phyloP scores from a whole-genome alignment of 2,888 invertebrate genomes.

The Cetonia aurata region DNA sequence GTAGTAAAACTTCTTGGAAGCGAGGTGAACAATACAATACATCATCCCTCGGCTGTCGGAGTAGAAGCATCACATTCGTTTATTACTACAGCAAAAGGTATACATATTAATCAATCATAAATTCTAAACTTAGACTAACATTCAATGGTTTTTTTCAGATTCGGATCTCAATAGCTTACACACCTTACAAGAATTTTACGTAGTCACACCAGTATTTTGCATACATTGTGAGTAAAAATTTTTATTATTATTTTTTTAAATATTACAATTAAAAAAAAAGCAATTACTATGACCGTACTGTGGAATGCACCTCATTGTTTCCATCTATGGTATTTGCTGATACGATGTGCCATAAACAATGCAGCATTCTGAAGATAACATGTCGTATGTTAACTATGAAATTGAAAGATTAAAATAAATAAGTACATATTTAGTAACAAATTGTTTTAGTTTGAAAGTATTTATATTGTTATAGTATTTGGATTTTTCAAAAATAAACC shows the following conservation, averaged over 20 bases:
- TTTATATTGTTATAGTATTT: too few species aligned
- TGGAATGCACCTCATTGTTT: not conserved
- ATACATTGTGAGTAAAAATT: constrained; percentile 68
- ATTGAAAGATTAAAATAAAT: too few species aligned
- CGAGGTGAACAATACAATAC: constrained; percentile 64
- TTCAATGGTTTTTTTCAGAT: constrained; percentile 27
- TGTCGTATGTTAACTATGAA: too few species aligned
- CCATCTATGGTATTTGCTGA: too few species aligned
- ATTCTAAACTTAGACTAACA: not conserved
- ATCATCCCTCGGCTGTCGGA: constrained; percentile 64
- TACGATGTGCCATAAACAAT: too few species aligned
- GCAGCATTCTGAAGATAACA: too few species aligned
- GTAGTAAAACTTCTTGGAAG: constrained; percentile 63
- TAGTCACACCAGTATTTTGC: constrained; percentile 70
- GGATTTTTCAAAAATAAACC: too few species aligned
- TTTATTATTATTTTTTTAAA: not conserved
- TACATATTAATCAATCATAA: not conserved
- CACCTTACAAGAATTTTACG: constrained; percentile 67
- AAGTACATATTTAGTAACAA: too few species aligned
- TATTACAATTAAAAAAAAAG: too few species aligned
- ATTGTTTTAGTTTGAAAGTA: too few species aligned
- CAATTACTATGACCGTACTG: too few species aligned
- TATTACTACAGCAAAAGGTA: constrained; percentile 11
- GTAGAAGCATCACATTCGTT: constrained; percentile 56
- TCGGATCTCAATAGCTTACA: constrained; percentile 58